Evolutionary conservation across 2,797 vertebrate genomes (phyloP).

Genomic region (Anniella stebbinsi): DNA sequence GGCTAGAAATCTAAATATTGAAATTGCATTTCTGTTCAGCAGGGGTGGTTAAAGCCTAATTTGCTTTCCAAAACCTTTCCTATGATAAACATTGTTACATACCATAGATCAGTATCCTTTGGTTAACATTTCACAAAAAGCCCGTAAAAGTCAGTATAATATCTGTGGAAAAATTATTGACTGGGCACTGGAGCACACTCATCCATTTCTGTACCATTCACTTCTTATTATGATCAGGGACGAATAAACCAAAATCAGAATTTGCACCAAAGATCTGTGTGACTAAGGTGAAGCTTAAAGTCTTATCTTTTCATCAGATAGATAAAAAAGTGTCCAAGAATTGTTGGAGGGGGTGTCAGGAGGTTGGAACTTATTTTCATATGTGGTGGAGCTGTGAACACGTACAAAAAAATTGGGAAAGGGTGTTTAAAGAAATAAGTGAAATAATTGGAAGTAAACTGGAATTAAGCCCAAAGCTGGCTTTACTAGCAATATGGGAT

Average conservation of each 20-base stretch:
- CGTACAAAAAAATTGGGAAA: too few species aligned
- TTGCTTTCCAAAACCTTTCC: background rate
- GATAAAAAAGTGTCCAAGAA: too few species aligned
- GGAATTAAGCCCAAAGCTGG: too few species aligned
- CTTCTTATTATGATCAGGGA: background rate
- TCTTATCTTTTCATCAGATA: too few species aligned
- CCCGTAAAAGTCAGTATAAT: background rate
- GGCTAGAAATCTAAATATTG: background rate
- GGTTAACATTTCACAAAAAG: background rate
- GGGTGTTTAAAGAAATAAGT: too few species aligned
- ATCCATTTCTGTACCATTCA: background rate
- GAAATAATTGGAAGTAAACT: too few species aligned
- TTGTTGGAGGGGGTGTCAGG: too few species aligned
- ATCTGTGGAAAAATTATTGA: background rate
- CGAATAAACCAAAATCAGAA: background rate
- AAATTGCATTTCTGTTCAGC: background rate
- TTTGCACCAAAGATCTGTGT: background rate
- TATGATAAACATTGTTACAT: background rate
- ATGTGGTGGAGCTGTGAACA: too few species aligned
- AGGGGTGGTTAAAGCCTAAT: background rate
- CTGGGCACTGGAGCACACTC: background rate
- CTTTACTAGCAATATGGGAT: too few species aligned
- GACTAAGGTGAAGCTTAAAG: too few species aligned
- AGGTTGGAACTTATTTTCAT: too few species aligned
- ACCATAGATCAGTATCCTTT: background rate